Evolutionary conservation across 2,113 vertebrate genomes (phyloP), one percentile per base, ranked within the genome.

Genomic region (Philantomba maxwellii): DNA sequence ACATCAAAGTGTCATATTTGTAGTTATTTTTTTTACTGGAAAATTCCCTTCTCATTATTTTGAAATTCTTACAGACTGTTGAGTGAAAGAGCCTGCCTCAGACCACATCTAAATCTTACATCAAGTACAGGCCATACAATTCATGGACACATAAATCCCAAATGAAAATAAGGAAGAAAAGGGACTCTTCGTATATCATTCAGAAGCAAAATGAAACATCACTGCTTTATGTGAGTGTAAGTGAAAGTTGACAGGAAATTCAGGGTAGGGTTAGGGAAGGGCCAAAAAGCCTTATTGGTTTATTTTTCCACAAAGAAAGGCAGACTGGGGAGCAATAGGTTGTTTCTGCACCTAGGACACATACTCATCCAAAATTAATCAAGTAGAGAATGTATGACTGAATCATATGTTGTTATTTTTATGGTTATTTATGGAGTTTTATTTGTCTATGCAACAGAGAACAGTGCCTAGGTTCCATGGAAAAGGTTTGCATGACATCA

Each of bases 401-500:
- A 83, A 92, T 95, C 85, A 66, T 93, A 45, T 92, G 55, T 81
- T 96, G 49, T 86, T 90, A 86, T 78, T 96, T 97, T 97, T 80
- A 90, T 92, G 96, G 77, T 93, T 91, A 85, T 88, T 95, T 96
- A 86, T 83, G 92, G 87, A 92, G 62, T 36, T 94, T 80, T 87
- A 94, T 93, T 97, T 86, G 23, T 89, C 60, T 93, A 0, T 78
- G 49, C 25, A 84, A 73, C n/a, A 88, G 81, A 95, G 73, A 94
- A 77, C 26, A 96, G 85, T 75, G 73, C 58, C 47, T 78, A 92
- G 82, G 81, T 87, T 97, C 53, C 84, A 92, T 14, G 16, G 77
- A 88, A 95, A 97, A 94, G 25, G 92, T 78, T 97, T 94, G 84
- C 89, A 92, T 97, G 90, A 90, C 92, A 95, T 75, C 95, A 93